These are phyloP conservation scores for Atta colombica DNA, from an alignment of 1,140 invertebrate species.

Conservation along the genomic window DNA sequence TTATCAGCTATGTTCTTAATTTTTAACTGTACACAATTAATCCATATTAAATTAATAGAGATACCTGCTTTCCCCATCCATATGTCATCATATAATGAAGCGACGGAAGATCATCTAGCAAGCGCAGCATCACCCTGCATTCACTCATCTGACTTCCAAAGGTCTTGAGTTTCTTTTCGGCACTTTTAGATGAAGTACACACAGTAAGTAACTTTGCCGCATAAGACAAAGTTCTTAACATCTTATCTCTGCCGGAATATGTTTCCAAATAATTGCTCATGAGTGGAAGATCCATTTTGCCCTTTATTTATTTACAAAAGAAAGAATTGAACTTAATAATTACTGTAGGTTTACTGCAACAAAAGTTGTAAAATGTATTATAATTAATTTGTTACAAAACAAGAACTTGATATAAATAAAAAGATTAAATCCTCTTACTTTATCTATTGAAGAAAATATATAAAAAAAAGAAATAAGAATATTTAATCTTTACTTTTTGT, in stretches of 20 bases:
- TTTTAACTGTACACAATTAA: slow-evolving; percentile 47
- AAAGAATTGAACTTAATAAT: neutral
- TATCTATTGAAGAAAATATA: neutral
- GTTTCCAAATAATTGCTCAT: slow-evolving; percentile 84
- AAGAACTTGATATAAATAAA: neutral
- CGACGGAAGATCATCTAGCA: slow-evolving; percentile 93
- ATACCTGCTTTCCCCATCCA: slow-evolving; percentile 88
- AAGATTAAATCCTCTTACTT: neutral
- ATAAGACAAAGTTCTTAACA: slow-evolving; percentile 91
- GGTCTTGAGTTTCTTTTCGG: slow-evolving; percentile 87
- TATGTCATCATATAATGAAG: slow-evolving; percentile 89
- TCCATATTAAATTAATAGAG: slow-evolving; percentile 64
- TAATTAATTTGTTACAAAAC: neutral
- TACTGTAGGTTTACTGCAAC: neutral
- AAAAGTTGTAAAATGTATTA: neutral
- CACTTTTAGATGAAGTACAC: slow-evolving; percentile 86
- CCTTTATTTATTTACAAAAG: neutral
- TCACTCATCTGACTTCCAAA: slow-evolving; percentile 90
- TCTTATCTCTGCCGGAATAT: slow-evolving; percentile 88
- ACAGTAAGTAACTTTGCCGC: slow-evolving; percentile 88
- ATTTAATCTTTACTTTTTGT: neutral
- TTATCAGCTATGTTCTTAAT: neutral
- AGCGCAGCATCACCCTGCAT: slow-evolving; percentile 89
- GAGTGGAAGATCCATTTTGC: slow-evolving; percentile 15
- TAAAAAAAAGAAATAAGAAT: neutral